These are phyloP conservation scores for Trichonephila inaurata DNA, from an alignment of 1,140 invertebrate species.

Conservation along the genomic window DNA sequence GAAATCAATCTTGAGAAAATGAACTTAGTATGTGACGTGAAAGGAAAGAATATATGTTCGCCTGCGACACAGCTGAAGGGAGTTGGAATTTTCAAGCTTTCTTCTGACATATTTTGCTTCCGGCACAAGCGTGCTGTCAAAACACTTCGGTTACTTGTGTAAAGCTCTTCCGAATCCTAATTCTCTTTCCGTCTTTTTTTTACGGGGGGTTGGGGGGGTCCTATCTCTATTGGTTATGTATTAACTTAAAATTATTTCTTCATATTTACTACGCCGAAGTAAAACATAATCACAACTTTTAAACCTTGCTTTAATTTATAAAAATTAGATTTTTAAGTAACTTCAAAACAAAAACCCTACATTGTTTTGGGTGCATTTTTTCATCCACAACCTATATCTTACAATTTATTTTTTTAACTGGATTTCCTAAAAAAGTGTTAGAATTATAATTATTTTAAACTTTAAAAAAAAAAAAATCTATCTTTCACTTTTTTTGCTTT, in stretches of 20 bases:
- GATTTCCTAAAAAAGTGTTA: no score
- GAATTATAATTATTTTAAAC: no score
- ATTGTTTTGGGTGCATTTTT: no score
- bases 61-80: background rate
- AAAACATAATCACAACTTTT: no score
- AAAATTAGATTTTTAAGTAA: no score
- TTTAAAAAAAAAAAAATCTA: no score
- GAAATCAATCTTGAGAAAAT: background rate
- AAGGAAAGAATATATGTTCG: background rate
- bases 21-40: background rate
- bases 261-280: no score
- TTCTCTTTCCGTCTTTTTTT: background rate
- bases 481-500: no score
- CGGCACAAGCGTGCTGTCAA: slow-evolving; percentile 5
- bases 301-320: no score
- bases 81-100: background rate
- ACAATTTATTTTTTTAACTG: no score
- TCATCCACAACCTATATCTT: no score
- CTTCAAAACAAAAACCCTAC: no score
- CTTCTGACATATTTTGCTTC: slow-evolving; percentile 9
- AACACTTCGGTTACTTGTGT: slow-evolving; percentile 25
- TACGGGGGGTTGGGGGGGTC: background rate
- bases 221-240: background rate
- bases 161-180: slow-evolving; percentile 13
- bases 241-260: background rate